Conservation (phyloP, 2,888 invertebrate species). For the Crocallis elinguaria region DNA sequence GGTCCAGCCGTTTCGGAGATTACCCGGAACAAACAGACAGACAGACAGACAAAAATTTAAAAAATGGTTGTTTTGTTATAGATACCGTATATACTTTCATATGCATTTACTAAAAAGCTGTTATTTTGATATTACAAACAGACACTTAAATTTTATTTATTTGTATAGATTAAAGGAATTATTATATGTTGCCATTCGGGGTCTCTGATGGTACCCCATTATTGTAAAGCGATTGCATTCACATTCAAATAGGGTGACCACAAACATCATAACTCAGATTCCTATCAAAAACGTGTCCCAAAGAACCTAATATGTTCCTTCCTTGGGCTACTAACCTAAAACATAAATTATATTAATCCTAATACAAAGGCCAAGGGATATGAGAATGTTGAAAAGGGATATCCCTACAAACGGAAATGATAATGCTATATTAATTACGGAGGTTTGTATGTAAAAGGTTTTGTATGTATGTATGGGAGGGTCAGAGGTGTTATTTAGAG, state of each 20-base stretch:
- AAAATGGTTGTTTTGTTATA: too few relatives aligned
- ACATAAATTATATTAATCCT: slow-evolving; percentile 28
- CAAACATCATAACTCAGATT: slow-evolving; percentile 13
- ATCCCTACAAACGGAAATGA: slow-evolving; percentile 29
- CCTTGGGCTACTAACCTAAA: slow-evolving; percentile 13
- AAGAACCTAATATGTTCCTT: slow-evolving; percentile 22
- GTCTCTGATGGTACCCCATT: neutral
- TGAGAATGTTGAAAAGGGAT: slow-evolving; percentile 23
- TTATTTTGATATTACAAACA: too few relatives aligned
- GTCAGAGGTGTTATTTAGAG: slow-evolving; percentile 23
- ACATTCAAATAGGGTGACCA: slow-evolving; percentile 9
- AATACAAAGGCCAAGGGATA: slow-evolving; percentile 16
- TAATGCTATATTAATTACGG: slow-evolving; percentile 33
- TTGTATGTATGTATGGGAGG: slow-evolving; percentile 4
- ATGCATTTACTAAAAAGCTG: too few relatives aligned
- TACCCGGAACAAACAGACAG: too few relatives aligned
- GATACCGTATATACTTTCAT: too few relatives aligned
- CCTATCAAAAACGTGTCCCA: slow-evolving; percentile 3
- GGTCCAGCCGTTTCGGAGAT: too few relatives aligned
- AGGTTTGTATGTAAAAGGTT: slow-evolving; percentile 12
- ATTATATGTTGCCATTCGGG: too few relatives aligned
- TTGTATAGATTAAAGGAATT: too few relatives aligned
- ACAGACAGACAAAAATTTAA: too few relatives aligned
- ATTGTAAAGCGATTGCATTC: neutral
- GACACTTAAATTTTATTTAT: too few relatives aligned